Base-by-base conservation (phyloP, 2,888 invertebrate species). In the Pocota personata region DNA sequence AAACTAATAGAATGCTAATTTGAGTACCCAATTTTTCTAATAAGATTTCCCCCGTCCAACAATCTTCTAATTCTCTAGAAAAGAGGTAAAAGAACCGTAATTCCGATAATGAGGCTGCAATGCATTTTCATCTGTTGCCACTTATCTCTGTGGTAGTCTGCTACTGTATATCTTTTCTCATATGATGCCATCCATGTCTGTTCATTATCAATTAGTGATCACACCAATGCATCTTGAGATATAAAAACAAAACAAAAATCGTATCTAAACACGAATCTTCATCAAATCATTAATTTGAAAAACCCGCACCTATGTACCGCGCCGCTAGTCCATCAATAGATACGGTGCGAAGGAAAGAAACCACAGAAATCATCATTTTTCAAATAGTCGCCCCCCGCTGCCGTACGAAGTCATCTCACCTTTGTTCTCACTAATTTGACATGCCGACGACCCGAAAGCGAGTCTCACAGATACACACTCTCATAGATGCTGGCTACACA, bases 371-470 rank as follows among this genome's bases (percentile, higher is more conserved):
- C 71, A 80, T 66, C 16, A 50, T 67, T 58, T 30, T 40, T 30
- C 27, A 48, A 7, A 10, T 10, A 32, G 14, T 14, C 32, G 16
- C n/a, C 10, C 48, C 7, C 16, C 35, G 6, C 16, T 14, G 35
- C 48, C 3, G 3, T 16, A 0, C 27, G 43, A 57, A 64, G 37
- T n/a, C 62, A 67, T 73, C 40, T 82, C 82, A 82, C 83, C 83
- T 83, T 73, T 83, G 72, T 83, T 72, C 78, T 57, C 37, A 73
- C 78, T 73, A 78, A 83, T 83, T 84, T 62, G 67, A 69, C 52
- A 67, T 73, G 62, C 84, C 80, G 84, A 69, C 79, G 84, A 84
- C 84, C 84, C 71, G 21, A 80, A 46, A 21, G 10, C 66, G 83
- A 79, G 67, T 57, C 62, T 57, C 37, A 55, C 40, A 84, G 48